phyloP scores from a whole-genome alignment of 2,797 vertebrate species.

The Lagothrix lagotricha region DNA sequence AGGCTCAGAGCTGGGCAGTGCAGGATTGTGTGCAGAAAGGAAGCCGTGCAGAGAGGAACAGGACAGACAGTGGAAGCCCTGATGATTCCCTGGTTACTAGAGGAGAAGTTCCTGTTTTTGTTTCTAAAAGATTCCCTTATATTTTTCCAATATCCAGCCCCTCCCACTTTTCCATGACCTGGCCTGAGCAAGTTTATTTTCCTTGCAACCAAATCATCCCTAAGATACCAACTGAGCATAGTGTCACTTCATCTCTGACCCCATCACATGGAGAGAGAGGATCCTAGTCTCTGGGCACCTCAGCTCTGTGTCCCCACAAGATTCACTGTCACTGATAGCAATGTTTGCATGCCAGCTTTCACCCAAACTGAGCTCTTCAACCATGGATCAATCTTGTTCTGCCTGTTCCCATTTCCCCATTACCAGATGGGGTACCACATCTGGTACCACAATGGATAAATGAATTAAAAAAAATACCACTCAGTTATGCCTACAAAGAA shows the following conservation, averaged over 20 bases:
- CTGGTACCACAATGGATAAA: background rate
- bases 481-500: background rate
- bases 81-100: accelerated
- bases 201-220: background rate
- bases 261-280: background rate
- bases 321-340: accelerated
- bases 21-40: background rate
- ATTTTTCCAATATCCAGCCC: background rate
- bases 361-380: background rate
- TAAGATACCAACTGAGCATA: background rate
- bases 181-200: background rate
- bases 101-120: background rate
- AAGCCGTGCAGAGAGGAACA: background rate
- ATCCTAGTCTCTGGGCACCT: background rate
- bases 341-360: background rate
- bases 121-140: background rate
- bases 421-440: background rate
- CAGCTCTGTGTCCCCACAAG: background rate
- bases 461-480: background rate
- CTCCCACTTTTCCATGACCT: background rate
- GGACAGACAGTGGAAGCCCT: background rate
- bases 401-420: background rate
- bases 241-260: background rate
- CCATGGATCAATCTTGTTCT: background rate
- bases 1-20: background rate